Evolutionary conservation across 1,140 invertebrate species (phyloP).

Genomic region (Archegozetes longisetosus): DNA sequence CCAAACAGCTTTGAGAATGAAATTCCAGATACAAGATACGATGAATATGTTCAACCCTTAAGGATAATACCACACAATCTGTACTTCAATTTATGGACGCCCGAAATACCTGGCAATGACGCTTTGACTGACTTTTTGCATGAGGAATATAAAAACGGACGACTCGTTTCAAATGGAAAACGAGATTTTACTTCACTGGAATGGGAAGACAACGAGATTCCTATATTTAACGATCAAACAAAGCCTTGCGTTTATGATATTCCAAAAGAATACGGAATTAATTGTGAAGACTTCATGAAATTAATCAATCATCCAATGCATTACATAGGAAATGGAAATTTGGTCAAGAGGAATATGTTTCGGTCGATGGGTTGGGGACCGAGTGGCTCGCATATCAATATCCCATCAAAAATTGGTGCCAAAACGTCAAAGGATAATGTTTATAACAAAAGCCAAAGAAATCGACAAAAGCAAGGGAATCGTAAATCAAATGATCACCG

Average conservation of each 20-base stretch:
- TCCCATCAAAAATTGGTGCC: background rate
- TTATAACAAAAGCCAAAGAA: background rate
- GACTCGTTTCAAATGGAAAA: background rate
- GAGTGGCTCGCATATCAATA: background rate
- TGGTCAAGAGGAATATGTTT: background rate
- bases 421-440: background rate
- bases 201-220: background rate
- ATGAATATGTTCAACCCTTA: background rate
- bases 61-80: background rate
- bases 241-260: background rate
- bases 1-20: background rate
- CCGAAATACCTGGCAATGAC: background rate
- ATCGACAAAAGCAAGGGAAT: background rate
- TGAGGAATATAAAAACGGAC: background rate
- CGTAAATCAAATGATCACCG: background rate
- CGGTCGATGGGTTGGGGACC: background rate
- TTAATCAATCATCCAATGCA: background rate
- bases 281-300: no score
- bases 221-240: background rate
- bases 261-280: background rate
- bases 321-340: background rate
- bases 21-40: background rate
- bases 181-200: background rate
- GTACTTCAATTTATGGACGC: background rate
- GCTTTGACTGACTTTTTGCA: background rate